phyloP scores from a whole-genome alignment of 2,797 vertebrate species.

The Hydrophis major region DNA sequence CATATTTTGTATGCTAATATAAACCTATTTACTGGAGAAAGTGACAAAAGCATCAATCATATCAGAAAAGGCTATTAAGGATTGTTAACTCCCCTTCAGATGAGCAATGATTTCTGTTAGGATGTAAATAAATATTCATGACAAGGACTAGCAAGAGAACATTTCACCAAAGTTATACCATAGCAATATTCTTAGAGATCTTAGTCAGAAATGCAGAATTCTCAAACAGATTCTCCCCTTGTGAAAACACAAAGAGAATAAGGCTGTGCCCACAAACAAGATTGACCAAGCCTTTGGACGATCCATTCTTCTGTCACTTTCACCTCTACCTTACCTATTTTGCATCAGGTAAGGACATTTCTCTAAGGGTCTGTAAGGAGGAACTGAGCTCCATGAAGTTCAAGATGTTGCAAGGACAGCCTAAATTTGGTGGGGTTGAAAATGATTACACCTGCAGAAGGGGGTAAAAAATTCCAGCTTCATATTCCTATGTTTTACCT shows the following conservation, averaged over 20 bases:
- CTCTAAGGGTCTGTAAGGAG: neutral
- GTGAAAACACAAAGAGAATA: slow-evolving; percentile 17
- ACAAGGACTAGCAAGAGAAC: slow-evolving; percentile 70
- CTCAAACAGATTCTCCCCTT: slow-evolving; percentile 3
- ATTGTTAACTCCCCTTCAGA: slow-evolving; percentile 81
- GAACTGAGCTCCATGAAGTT: neutral
- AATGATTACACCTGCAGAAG: neutral
- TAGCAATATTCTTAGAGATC: slow-evolving; percentile 35
- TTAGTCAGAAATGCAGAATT: slow-evolving; percentile 16
- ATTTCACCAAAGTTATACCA: slow-evolving; percentile 70
- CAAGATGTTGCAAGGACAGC: neutral
- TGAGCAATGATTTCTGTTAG: slow-evolving; percentile 80
- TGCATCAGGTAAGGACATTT: neutral
- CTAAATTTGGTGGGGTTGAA: neutral
- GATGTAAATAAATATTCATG: slow-evolving; percentile 82
- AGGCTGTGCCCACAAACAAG: neutral
- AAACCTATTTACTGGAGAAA: slow-evolving; percentile 80
- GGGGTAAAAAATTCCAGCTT: neutral
- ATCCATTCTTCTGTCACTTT: neutral
- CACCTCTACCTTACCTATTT: neutral
- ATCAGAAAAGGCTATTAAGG: slow-evolving; percentile 80
- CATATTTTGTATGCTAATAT: slow-evolving; percentile 79
- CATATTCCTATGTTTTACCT: neutral
- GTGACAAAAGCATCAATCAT: slow-evolving; percentile 85
- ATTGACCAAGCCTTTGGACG: accelerated